phyloP scores from a whole-genome alignment of 2,888 invertebrate genomes.

The Aleiodes leptofemur region DNA sequence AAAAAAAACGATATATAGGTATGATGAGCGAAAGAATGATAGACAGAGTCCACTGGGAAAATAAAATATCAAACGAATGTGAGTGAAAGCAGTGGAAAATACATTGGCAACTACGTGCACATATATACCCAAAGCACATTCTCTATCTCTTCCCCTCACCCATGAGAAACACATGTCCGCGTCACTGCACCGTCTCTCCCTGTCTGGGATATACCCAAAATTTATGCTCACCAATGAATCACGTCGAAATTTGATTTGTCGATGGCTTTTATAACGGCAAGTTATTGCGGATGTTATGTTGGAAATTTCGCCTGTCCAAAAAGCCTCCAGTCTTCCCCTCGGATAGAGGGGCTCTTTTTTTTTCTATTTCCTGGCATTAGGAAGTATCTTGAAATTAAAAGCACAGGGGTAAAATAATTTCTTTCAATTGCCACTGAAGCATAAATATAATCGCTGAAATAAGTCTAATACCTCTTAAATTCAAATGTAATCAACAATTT shows the following conservation, averaged over 20 bases:
- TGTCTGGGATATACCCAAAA: conserved; percentile 67
- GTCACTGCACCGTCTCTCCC: conserved; percentile 73
- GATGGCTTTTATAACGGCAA: conserved; percentile 75
- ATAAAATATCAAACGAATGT: conserved; percentile 30
- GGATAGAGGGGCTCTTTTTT: too few species aligned
- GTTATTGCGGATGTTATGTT: conserved; percentile 71
- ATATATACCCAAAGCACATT: background rate
- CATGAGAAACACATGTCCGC: conserved; percentile 72
- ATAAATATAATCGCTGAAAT: too few species aligned
- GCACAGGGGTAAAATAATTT: too few species aligned
- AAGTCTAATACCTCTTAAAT: background rate
- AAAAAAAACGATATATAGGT: conserved; percentile 67
- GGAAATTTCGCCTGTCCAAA: conserved; percentile 48
- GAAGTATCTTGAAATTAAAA: too few species aligned
- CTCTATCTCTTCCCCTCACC: conserved; percentile 8
- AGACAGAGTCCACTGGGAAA: conserved; percentile 52
- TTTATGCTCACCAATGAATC: conserved; percentile 75
- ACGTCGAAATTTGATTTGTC: conserved; percentile 76
- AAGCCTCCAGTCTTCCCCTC: conserved; percentile 5
- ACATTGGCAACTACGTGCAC: conserved; percentile 9
- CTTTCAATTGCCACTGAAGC: too few species aligned
- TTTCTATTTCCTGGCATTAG: too few species aligned
- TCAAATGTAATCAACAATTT: conserved; percentile 20
- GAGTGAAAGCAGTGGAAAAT: conserved; percentile 33
- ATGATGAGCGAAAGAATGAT: conserved; percentile 59